These are phyloP conservation scores for fruit fly (Drosophila melanogaster) DNA, from an alignment of 1,140 invertebrate species.

Conservation along the genomic window DNA sequence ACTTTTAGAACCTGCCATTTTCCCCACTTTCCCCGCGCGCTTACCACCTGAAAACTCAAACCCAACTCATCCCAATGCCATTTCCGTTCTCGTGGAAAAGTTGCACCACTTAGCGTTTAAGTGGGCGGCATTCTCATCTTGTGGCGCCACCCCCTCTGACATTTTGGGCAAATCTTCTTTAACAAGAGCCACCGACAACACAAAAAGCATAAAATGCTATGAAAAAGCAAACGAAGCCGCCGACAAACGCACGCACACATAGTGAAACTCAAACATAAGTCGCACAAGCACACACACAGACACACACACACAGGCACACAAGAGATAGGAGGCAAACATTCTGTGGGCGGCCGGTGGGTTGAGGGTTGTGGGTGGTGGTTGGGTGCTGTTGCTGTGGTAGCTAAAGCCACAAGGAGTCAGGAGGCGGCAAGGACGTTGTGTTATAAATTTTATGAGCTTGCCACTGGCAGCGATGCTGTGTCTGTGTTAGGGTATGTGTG, in stretches of 20 bases:
- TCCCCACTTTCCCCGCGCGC: conserved; percentile 5
- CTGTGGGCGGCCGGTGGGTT: background rate
- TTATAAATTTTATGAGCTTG: conserved; percentile 83
- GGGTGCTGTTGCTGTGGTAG: conserved; percentile 38
- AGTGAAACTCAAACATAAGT: conserved; percentile 42
- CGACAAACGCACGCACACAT: conserved; percentile 48
- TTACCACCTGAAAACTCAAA: conserved; percentile 9
- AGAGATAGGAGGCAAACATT: background rate
- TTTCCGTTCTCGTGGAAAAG: conserved; percentile 28
- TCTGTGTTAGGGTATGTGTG: conserved; percentile 34
- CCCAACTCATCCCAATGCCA: conserved; percentile 16
- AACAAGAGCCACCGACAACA: conserved; percentile 70
- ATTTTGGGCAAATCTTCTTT: conserved; percentile 80
- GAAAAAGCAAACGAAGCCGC: conserved; percentile 77
- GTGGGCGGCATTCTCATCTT: conserved; percentile 69
- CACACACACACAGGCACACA: conserved; percentile 8
- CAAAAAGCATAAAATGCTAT: conserved; percentile 79
- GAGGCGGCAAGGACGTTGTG: conserved; percentile 79
- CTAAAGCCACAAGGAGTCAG: conserved; percentile 71
- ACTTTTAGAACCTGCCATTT: conserved; percentile 6
- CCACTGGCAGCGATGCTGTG: conserved; percentile 67
- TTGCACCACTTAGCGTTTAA: conserved; percentile 80
- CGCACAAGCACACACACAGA: conserved; percentile 27
- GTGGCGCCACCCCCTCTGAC: conserved; percentile 49
- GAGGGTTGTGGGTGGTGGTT: conserved; percentile 6